These are phyloP conservation scores for Microctonus aethiopoides DNA, from an alignment of 2,888 invertebrate genomes.

Conservation along the genomic window DNA sequence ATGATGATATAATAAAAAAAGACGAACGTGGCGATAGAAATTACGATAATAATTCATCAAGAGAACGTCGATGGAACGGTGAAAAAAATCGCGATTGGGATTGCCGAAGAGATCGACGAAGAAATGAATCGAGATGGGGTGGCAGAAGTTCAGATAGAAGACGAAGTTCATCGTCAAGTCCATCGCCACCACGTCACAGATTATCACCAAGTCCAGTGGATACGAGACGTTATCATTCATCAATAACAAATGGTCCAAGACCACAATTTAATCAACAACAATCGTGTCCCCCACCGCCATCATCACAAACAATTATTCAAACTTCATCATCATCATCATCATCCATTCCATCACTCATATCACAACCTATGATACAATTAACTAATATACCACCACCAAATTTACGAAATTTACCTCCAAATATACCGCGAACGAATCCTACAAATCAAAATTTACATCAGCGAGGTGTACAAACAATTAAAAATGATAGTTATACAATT, in stretches of 20 bases:
- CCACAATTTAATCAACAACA: constrained; percentile 51
- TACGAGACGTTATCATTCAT: constrained; percentile 50
- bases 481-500: constrained; percentile 47
- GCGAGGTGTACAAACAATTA: constrained; percentile 46
- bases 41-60: constrained; percentile 40
- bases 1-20: constrained; percentile 69
- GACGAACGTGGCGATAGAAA: constrained; percentile 63
- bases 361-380: constrained; percentile 56
- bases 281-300: constrained; percentile 43
- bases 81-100: constrained; percentile 58
- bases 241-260: constrained; percentile 49
- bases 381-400: constrained; percentile 58
- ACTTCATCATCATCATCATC: constrained; percentile 32
- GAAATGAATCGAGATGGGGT: constrained; percentile 57
- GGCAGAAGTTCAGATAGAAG: constrained; percentile 53
- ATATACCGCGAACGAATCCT: constrained; percentile 18
- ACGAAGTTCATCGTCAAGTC: constrained; percentile 59
- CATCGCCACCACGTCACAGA: constrained; percentile 57
- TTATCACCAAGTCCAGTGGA: constrained; percentile 54
- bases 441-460: constrained; percentile 41
- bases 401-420: constrained; percentile 46
- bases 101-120: constrained; percentile 55
- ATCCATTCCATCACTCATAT: constrained; percentile 55
- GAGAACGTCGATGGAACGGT: constrained; percentile 53
- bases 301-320: constrained; percentile 41